Evolutionary conservation across 2,888 invertebrate species (phyloP).

Genomic region (Leucophora obtusa): DNA sequence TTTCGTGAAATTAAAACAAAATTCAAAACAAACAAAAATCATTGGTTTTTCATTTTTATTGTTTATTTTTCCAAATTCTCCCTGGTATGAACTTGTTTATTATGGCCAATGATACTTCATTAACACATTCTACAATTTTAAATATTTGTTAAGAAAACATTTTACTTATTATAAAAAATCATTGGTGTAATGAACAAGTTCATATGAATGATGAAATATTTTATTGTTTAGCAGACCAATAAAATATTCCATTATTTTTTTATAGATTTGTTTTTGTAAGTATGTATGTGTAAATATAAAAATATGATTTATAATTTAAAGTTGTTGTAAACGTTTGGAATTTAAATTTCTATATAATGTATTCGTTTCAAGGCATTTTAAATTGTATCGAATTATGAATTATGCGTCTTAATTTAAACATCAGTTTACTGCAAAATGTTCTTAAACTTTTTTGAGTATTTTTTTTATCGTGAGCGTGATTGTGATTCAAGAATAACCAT

Average conservation of each 20-base stretch:
- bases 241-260: constrained; percentile 5
- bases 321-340: no score
- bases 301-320: no score
- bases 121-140: constrained; percentile 48
- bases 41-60: constrained; percentile 67
- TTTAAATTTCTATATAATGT: no score
- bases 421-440: no score
- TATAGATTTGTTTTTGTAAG: constrained; percentile 42
- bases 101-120: constrained; percentile 59
- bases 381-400: no score
- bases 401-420: no score
- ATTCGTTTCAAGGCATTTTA: no score
- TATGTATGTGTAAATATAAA: neutral
- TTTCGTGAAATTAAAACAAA: constrained; percentile 62
- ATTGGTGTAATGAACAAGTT: constrained; percentile 55
- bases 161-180: constrained; percentile 14
- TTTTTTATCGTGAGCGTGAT: no score
- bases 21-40: constrained; percentile 64
- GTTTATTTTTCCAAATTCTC: constrained; percentile 26
- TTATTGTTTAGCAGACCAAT: constrained; percentile 13
- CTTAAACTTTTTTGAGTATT: no score
- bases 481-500: no score
- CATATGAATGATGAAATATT: constrained; percentile 37
- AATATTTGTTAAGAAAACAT: constrained; percentile 31
- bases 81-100: constrained; percentile 53